Evolutionary conservation across 1,140 invertebrate genomes (phyloP).

Genomic region (Drosophila serrata): DNA sequence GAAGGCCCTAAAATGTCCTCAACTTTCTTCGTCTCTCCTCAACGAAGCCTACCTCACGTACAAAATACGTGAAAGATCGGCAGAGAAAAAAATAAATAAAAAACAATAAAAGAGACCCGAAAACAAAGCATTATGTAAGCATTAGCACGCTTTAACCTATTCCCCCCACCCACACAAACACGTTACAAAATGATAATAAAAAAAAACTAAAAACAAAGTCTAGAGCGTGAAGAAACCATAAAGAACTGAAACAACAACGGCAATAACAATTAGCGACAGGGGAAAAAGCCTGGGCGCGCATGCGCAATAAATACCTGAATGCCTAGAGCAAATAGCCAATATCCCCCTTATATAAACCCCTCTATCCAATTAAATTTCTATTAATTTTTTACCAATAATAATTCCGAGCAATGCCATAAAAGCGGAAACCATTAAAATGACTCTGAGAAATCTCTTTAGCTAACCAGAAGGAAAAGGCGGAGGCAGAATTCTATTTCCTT

Average conservation of each 20-base stretch:
- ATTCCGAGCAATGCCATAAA: slow-evolving; percentile 63
- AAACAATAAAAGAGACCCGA: slow-evolving; percentile 35
- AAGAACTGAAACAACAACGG: slow-evolving; percentile 41
- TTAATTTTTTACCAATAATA: slow-evolving; percentile 70
- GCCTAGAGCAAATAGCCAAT: slow-evolving; percentile 38
- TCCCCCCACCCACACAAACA: slow-evolving; percentile 9
- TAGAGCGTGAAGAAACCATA: slow-evolving; percentile 68
- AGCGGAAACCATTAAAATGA: slow-evolving; percentile 81
- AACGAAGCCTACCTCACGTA: slow-evolving; percentile 40
- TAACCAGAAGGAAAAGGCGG: slow-evolving; percentile 21
- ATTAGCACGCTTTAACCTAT: slow-evolving; percentile 73
- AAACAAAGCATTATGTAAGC: slow-evolving; percentile 68
- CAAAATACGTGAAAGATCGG: slow-evolving; percentile 24
- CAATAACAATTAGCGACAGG: slow-evolving; percentile 48
- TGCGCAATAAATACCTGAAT: slow-evolving; percentile 72
- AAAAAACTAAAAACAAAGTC: slow-evolving; percentile 28
- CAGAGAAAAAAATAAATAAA: slow-evolving; percentile 13
- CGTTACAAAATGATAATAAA: slow-evolving; percentile 4
- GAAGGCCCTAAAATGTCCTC: slow-evolving; percentile 40
- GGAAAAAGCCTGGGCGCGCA: slow-evolving; percentile 25
- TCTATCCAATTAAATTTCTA: slow-evolving; percentile 76
- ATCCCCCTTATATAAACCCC: background rate
- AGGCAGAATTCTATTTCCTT: slow-evolving; percentile 73
- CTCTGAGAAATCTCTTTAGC: slow-evolving; percentile 47
- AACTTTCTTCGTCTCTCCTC: slow-evolving; percentile 13